Evolutionary conservation across 2,888 invertebrate species (phyloP).

Genomic region (Sicus ferrugineus): DNA sequence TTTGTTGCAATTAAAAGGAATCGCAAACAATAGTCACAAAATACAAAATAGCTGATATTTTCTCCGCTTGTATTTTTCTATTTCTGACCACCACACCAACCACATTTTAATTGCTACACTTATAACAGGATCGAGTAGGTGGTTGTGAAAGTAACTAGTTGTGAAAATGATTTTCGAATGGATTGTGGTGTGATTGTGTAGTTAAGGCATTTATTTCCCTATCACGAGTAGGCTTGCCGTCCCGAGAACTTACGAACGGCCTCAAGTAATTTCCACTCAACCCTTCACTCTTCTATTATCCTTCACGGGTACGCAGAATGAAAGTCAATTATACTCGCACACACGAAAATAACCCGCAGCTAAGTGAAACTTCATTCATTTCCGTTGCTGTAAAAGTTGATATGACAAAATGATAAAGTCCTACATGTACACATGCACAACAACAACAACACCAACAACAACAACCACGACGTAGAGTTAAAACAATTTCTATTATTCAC

Average conservation of each 20-base stretch:
- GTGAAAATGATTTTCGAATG: no score
- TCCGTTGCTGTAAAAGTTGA: not conserved
- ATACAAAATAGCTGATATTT: not conserved
- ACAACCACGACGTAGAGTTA: not conserved
- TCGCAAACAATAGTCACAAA: constrained; percentile 3
- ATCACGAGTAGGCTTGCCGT: no score
- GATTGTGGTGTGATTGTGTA: no score
- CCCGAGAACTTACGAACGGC: not conserved
- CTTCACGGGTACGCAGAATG: no score
- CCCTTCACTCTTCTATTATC: no score
- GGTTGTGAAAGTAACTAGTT: not conserved
- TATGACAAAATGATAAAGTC: not conserved
- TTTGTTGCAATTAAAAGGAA: constrained; percentile 37
- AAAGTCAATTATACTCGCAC: no score
- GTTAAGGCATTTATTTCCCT: no score
- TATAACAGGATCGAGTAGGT: not conserved
- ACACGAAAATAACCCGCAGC: constrained; percentile 3
- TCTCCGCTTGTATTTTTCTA: not conserved
- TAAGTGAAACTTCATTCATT: not conserved
- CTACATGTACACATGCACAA: not conserved
- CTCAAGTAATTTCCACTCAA: constrained; percentile 11
- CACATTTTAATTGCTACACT: constrained; percentile 25
- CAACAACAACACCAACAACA: not conserved
- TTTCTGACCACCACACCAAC: not conserved
- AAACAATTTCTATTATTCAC: not conserved